A percentile compares a stretch with the other conserved stretches of the same genome.
Evolutionary conservation across 2,888 invertebrate genomes (phyloP).

Genomic region (Parnassius glacialis): DNA sequence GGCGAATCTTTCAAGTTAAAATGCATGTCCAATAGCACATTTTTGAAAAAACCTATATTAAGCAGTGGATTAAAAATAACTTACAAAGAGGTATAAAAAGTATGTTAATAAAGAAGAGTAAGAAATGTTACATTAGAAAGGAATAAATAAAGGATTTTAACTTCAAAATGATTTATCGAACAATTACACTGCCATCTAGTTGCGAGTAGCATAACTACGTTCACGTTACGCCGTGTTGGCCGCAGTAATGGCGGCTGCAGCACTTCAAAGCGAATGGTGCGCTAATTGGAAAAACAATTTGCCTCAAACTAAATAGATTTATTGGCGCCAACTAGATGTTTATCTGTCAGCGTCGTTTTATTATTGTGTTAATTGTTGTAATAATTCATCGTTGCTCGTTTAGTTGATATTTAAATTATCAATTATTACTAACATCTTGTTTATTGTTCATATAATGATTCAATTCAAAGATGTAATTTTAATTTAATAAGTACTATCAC

Average conservation of each 20-base stretch:
- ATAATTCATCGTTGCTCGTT: constrained; percentile 26
- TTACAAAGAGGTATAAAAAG: no score
- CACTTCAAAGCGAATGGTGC: constrained; percentile 50
- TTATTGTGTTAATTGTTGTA: constrained; percentile 29
- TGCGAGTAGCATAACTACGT: constrained; percentile 54
- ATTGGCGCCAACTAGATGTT: constrained; percentile 52
- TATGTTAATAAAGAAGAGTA: no score
- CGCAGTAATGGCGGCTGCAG: constrained; percentile 43
- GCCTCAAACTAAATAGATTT: constrained; percentile 70
- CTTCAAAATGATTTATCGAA: constrained; percentile 38
- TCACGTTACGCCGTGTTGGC: constrained; percentile 47
- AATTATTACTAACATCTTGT: constrained; percentile 26
- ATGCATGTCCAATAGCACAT: no score
- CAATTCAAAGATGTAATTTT: constrained; percentile 11
- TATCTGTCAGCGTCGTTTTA: constrained; percentile 40
- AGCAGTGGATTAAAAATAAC: no score
- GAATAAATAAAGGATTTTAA: no score
- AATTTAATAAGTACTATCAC: no score
- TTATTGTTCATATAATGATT: constrained; percentile 19
- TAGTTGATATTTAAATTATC: constrained; percentile 25
- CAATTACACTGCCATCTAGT: constrained; percentile 58
- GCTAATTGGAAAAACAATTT: constrained; percentile 65
- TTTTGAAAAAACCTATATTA: no score
- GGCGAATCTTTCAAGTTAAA: no score
- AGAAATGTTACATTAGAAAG: no score